phyloP scores from a whole-genome alignment of 2,113 vertebrate species.

The Muscicapa adusta region DNA sequence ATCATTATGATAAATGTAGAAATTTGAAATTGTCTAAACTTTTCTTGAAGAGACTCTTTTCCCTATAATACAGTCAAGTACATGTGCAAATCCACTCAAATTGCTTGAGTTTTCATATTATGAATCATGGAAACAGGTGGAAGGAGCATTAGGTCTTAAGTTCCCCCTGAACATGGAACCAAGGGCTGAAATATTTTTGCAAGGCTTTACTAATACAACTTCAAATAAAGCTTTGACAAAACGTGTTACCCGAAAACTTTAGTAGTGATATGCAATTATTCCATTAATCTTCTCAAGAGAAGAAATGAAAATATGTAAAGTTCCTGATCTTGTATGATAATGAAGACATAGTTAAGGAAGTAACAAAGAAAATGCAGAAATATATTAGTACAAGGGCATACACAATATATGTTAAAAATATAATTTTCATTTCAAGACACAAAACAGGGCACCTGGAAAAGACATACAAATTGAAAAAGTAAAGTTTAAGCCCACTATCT shows the following conservation, averaged over 20 bases:
- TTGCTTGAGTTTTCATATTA: not conserved
- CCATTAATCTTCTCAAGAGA: not conserved
- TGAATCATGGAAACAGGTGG: not conserved
- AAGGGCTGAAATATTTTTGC: not conserved
- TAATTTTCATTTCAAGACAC: not conserved
- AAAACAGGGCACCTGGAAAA: not conserved
- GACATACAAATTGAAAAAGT: not conserved
- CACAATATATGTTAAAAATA: rapidly evolving
- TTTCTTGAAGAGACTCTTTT: not conserved
- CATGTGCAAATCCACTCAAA: not conserved
- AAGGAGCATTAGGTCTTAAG: not conserved
- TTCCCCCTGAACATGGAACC: not conserved
- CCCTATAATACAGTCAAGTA: not conserved
- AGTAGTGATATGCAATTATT: not conserved
- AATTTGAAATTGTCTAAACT: not conserved
- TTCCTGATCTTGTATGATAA: not conserved
- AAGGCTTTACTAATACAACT: not conserved
- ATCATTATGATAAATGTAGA: not conserved
- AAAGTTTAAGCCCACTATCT: not conserved
- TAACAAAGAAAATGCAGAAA: not conserved
- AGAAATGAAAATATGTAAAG: not conserved
- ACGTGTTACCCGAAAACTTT: not conserved
- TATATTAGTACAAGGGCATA: not conserved
- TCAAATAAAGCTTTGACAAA: not conserved
- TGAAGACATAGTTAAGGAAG: not conserved